phyloP scores from a whole-genome alignment of 2,888 invertebrate genomes.

The Drosophila siamana region DNA sequence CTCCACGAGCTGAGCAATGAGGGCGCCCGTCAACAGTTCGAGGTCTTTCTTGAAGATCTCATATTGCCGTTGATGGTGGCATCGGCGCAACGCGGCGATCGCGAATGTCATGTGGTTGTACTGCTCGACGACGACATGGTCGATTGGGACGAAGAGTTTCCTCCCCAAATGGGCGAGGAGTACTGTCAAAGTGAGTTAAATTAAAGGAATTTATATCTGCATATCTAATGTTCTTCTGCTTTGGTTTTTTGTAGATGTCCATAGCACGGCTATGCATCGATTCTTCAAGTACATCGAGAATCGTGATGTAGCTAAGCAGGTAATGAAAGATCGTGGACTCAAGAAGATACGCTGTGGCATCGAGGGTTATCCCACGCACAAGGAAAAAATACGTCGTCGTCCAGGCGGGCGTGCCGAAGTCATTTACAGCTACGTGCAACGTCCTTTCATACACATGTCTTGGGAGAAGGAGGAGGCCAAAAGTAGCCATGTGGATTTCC shows the following conservation, averaged over 20 bases:
- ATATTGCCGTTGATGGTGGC: conserved; percentile 98
- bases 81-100: conserved; percentile 96
- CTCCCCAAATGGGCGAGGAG: conserved; percentile 99
- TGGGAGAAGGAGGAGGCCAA: conserved; percentile 99
- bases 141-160: conserved; percentile 99
- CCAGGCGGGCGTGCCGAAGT: conserved; percentile 96
- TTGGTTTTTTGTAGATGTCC: conserved; percentile 90
- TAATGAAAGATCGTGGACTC: conserved; percentile 98
- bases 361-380: conserved; percentile 99
- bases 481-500: conserved; percentile 99
- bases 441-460: conserved; percentile 96
- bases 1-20: conserved; percentile 99
- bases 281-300: conserved; percentile 99
- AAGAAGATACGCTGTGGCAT: conserved; percentile 99
- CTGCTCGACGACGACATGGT: conserved; percentile 97
- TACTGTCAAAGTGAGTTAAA: conserved; percentile 94
- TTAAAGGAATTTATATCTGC: neutral
- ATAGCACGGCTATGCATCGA: conserved; percentile 97
- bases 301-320: conserved; percentile 99
- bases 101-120: conserved; percentile 99
- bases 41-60: conserved; percentile 96
- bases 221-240: neutral
- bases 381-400: conserved; percentile 98
- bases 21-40: conserved; percentile 99
- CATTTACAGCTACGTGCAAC: conserved; percentile 99